A percentile compares a stretch with the other conserved stretches of the same genome.
Evolutionary conservation across 53 echinoderm and acorn worm species (phyloP).

Genomic region (Echinarachnius parma): DNA sequence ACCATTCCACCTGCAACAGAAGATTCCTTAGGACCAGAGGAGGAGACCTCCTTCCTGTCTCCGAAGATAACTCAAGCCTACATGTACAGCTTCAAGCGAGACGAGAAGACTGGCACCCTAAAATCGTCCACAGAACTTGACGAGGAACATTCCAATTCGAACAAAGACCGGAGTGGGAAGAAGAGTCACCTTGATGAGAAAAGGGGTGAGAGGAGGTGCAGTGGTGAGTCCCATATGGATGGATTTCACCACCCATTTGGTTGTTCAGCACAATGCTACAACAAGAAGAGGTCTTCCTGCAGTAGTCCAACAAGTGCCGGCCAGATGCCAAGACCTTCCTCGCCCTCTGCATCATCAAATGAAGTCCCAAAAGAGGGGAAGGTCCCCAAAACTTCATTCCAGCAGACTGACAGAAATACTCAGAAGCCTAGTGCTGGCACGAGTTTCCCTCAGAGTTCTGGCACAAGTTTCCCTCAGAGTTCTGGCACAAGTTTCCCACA

Average conservation of each 20-base stretch:
- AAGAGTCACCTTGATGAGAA: slow-evolving; percentile 3
- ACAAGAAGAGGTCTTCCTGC: too few relatives aligned
- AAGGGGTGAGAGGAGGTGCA: slow-evolving; percentile 39
- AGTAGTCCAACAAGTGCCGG: not conserved
- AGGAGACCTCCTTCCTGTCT: not conserved
- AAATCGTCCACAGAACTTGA: slow-evolving; percentile 25
- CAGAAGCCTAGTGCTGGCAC: too few relatives aligned
- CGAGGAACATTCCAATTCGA: too few relatives aligned
- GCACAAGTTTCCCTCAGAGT: too few relatives aligned
- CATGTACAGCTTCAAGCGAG: slow-evolving; percentile 31
- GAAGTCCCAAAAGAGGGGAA: not conserved
- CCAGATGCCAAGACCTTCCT: too few relatives aligned
- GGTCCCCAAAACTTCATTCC: too few relatives aligned
- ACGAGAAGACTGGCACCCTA: slow-evolving; percentile 10
- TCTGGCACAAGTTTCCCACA: too few relatives aligned
- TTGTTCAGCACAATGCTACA: slow-evolving; percentile 38
- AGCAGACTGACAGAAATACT: too few relatives aligned
- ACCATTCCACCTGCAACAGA: not conserved
- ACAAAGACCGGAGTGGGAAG: not conserved
- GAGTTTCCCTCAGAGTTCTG: too few relatives aligned
- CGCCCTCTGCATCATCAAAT: not conserved
- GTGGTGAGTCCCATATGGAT: slow-evolving; percentile 39
- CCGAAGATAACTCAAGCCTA: too few relatives aligned
- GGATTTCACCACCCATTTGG: slow-evolving; percentile 44
- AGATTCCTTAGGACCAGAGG: not conserved